Evolutionary conservation across 2,113 vertebrate genomes (phyloP).

Genomic region (Trogon surrucura): DNA sequence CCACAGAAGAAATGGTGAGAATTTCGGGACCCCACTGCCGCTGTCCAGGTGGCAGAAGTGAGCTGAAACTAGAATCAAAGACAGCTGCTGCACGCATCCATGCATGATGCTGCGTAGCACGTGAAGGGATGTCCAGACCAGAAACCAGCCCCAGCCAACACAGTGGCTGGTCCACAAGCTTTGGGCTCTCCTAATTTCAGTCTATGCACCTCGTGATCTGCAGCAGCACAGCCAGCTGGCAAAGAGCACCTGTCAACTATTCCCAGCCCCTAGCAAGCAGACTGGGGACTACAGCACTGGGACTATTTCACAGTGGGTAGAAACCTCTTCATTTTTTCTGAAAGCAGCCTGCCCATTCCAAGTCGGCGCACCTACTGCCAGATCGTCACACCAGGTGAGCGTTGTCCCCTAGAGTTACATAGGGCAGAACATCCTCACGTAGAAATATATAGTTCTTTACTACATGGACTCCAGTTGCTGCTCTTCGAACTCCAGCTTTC

Average conservation of each 20-base stretch:
- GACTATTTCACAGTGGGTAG: neutral
- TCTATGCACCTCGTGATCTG: neutral
- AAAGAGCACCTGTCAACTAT: neutral
- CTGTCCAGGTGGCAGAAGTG: neutral
- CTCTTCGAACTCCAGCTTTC: neutral
- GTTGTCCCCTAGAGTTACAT: neutral
- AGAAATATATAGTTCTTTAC: neutral
- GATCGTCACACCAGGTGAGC: neutral
- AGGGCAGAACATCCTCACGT: neutral
- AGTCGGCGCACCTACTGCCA: neutral
- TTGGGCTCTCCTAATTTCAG: neutral
- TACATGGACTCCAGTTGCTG: neutral
- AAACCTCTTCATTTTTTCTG: neutral
- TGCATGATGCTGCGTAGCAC: fast-evolving
- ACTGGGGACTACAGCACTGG: neutral
- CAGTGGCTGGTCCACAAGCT: neutral
- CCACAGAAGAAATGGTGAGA: neutral
- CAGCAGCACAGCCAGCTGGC: neutral
- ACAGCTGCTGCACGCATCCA: neutral
- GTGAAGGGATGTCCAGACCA: neutral
- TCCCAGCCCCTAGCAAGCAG: neutral
- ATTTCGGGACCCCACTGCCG: neutral
- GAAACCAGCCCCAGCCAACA: neutral
- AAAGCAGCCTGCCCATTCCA: neutral
- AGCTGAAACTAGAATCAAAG: neutral